A percentile compares a stretch with the other conserved stretches of the same genome.
These are phyloP conservation scores for Porites lutea DNA, from an alignment of 64 coral and sea anemone genomes.

Conservation along the genomic window DNA sequence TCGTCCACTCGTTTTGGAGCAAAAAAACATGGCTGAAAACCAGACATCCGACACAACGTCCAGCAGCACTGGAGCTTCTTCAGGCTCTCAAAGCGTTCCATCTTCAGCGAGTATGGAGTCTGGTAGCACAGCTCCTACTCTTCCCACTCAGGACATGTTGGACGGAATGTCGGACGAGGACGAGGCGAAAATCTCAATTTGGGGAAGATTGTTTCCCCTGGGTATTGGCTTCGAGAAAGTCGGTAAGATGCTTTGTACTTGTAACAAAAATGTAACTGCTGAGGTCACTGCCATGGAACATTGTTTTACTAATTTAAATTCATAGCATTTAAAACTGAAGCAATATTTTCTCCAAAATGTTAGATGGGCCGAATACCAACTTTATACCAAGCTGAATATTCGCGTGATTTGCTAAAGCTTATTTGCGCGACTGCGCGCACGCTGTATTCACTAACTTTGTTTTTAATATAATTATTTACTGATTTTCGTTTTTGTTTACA, in stretches of 20 bases:
- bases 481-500: too few relatives aligned
- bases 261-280: not conserved
- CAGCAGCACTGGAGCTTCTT: conserved; percentile 46
- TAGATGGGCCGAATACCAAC: too few relatives aligned
- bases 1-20: not conserved
- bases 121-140: conserved; percentile 44
- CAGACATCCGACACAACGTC: conserved; percentile 40
- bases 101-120: conserved; percentile 66
- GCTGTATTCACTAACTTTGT: too few relatives aligned
- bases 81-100: conserved; percentile 62
- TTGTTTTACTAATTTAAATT: too few relatives aligned
- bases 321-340: too few relatives aligned
- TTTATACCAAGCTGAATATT: too few relatives aligned
- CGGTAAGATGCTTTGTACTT: conserved; percentile 38
- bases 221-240: conserved; percentile 67
- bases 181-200: conserved; percentile 7
- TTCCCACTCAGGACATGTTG: conserved; percentile 69
- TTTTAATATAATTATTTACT: too few relatives aligned
- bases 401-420: too few relatives aligned
- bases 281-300: too few relatives aligned
- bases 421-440: too few relatives aligned
- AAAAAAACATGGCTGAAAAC: not conserved
- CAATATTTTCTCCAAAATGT: too few relatives aligned
- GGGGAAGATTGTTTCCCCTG: conserved; percentile 76
- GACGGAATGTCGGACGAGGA: conserved; percentile 71